These are phyloP conservation scores for Anthonomus grandis DNA, from an alignment of 1,140 invertebrate genomes.

Conservation along the genomic window DNA sequence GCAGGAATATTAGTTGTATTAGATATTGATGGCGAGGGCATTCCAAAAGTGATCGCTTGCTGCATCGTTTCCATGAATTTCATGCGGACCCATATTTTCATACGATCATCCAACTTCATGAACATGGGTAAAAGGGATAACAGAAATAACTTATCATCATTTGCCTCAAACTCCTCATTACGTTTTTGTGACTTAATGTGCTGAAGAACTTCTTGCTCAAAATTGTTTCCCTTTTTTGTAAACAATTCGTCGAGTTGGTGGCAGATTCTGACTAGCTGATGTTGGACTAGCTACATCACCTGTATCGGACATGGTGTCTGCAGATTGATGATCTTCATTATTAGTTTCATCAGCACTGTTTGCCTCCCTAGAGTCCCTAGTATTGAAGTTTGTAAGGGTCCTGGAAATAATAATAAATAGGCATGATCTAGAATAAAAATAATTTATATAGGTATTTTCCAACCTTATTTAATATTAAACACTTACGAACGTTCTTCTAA, in stretches of 20 bases:
- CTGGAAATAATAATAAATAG: background rate
- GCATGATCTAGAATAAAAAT: no score
- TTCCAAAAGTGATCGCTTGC: no score
- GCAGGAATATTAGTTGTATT: background rate
- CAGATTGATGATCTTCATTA: slow-evolving; percentile 1
- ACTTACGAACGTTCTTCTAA: background rate
- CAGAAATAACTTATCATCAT: background rate
- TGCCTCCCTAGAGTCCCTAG: no score
- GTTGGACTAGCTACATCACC: background rate
- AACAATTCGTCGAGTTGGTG: background rate
- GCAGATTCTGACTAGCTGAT: no score
- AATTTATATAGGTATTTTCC: no score
- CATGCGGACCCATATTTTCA: no score
- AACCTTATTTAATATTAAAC: no score
- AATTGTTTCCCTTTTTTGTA: no score
- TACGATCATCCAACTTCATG: no score
- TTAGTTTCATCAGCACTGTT: background rate
- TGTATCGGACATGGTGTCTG: background rate
- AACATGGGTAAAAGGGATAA: background rate
- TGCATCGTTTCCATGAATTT: no score
- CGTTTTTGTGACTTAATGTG: slow-evolving; percentile 2
- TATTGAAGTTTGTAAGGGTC: slow-evolving; percentile 3
- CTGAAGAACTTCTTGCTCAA: slow-evolving; percentile 2
- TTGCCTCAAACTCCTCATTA: no score
- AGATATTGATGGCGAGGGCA: background rate